Evolutionary conservation across 1,140 invertebrate species (phyloP).

Genomic region (Leptinotarsa undecemlineata): DNA sequence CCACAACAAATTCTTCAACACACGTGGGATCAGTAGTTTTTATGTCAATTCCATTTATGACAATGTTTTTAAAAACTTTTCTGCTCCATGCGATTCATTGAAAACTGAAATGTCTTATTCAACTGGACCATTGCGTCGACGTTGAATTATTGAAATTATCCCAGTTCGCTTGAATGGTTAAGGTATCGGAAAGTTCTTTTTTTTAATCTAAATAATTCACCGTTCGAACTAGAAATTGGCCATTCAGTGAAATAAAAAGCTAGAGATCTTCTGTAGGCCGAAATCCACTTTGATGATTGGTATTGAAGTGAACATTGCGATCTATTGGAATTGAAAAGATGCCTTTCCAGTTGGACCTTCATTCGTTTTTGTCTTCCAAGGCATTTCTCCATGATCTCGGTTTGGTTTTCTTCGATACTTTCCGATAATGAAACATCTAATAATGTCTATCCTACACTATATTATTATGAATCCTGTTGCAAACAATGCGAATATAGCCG

Average conservation of each 20-base stretch:
- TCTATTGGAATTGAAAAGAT: neutral
- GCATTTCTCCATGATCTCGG: neutral
- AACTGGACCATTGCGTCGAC: neutral
- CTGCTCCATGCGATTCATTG: too few species aligned
- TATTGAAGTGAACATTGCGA: neutral
- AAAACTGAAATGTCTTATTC: too few species aligned
- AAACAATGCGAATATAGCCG: too few species aligned
- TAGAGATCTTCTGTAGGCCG: neutral
- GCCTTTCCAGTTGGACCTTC: neutral
- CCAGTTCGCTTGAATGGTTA: neutral
- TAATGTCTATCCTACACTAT: too few species aligned
- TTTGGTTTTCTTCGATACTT: neutral
- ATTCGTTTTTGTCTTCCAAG: neutral
- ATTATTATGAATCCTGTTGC: too few species aligned
- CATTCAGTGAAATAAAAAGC: neutral
- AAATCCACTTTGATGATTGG: neutral
- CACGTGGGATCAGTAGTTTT: too few species aligned
- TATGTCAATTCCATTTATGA: too few species aligned
- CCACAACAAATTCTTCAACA: too few species aligned
- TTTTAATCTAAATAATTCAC: neutral
- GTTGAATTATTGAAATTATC: neutral
- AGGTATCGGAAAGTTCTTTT: neutral
- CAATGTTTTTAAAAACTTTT: too few species aligned
- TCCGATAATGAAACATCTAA: neutral
- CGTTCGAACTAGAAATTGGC: neutral